A percentile compares a stretch with the other conserved stretches of the same genome.
These are phyloP conservation scores for Deilephila porcellus DNA, from an alignment of 2,888 invertebrate genomes.

Conservation along the genomic window DNA sequence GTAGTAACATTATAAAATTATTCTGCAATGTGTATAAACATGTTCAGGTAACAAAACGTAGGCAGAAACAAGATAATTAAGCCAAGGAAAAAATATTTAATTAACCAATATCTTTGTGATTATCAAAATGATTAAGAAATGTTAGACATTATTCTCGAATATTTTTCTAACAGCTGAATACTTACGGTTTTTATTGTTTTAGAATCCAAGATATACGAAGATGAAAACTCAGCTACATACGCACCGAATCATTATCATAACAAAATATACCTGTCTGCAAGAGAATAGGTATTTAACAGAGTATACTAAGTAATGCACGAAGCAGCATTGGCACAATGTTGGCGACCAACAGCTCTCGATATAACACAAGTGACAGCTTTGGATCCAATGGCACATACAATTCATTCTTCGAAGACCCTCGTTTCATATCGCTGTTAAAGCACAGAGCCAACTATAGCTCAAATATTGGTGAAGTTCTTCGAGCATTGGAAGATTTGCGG, in stretches of 20 bases:
- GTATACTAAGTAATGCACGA: conserved; percentile 20
- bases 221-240: neutral
- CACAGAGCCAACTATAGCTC: conserved; percentile 61
- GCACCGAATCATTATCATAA: neutral
- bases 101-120: no score
- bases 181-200: neutral
- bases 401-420: conserved; percentile 65
- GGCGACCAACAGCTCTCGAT: conserved; percentile 63
- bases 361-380: conserved; percentile 44
- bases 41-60: no score
- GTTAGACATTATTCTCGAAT: no score
- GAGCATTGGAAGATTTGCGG: conserved; percentile 67
- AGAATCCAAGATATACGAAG: neutral
- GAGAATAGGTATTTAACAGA: conserved; percentile 13
- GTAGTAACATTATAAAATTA: no score
- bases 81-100: no score
- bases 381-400: conserved; percentile 56
- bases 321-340: conserved; percentile 59
- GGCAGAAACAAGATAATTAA: no score
- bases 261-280: neutral
- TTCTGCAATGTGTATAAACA: no score
- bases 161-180: no score
- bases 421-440: conserved; percentile 66
- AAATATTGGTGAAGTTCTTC: conserved; percentile 68
- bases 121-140: no score